A percentile compares a stretch with the other conserved stretches of the same genome.
These are phyloP conservation scores for Rhodinocichla rosea DNA, from an alignment of 2,113 vertebrate species.

Conservation along the genomic window DNA sequence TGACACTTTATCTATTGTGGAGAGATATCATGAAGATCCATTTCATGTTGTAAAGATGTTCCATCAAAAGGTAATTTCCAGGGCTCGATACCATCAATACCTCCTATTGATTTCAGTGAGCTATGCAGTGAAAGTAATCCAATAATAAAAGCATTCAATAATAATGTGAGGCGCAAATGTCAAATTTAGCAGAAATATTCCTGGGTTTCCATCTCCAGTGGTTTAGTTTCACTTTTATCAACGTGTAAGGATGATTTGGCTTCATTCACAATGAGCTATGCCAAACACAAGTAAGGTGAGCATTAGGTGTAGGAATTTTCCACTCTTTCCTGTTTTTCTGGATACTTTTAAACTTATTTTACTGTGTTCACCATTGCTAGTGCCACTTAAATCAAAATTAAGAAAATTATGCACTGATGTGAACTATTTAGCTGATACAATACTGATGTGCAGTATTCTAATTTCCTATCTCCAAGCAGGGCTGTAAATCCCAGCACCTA, in stretches of 20 bases:
- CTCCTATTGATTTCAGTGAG: conserved; percentile 2
- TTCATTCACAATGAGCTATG: neutral
- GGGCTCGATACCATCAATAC: neutral
- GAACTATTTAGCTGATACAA: conserved; percentile 48
- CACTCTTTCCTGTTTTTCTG: neutral
- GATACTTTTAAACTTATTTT: neutral
- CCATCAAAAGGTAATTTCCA: neutral
- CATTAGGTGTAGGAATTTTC: conserved; percentile 21
- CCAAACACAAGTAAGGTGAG: neutral
- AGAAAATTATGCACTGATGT: neutral
- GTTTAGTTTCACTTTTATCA: neutral
- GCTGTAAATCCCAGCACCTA: conserved; percentile 59
- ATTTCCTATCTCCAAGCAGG: conserved; percentile 58
- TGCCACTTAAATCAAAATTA: neutral
- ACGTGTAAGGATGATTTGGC: neutral
- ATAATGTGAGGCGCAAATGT: neutral
- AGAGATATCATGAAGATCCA: neutral
- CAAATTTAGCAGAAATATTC: neutral
- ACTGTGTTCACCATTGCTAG: neutral
- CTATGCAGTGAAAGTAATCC: neutral
- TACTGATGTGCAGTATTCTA: conserved; percentile 55
- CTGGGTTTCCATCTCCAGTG: neutral
- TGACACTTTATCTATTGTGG: neutral
- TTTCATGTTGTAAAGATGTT: neutral
- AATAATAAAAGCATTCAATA: neutral